Conservation (phyloP, 2,113 vertebrate genomes). For the Oryzias melastigma region DNA sequence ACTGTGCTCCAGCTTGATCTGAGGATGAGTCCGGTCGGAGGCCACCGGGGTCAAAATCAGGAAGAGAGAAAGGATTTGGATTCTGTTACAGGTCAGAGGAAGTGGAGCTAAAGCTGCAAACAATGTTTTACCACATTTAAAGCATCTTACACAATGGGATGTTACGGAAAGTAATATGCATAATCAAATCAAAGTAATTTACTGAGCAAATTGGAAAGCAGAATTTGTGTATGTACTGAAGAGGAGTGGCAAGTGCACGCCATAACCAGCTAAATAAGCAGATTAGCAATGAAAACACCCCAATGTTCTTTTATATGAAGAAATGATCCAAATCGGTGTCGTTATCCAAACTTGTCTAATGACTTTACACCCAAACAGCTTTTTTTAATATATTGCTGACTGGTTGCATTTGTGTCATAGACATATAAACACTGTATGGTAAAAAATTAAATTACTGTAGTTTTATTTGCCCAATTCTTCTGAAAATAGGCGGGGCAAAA, state of each 20-base stretch:
- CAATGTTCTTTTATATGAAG: background rate
- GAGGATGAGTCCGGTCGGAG: slow-evolving; percentile 10
- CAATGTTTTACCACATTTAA: background rate
- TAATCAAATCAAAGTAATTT: background rate
- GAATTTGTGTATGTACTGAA: background rate
- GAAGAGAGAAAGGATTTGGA: background rate
- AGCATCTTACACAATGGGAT: background rate
- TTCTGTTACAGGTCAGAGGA: background rate
- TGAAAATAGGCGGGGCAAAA: too few species aligned
- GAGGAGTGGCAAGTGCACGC: background rate
- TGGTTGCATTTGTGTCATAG: too few species aligned
- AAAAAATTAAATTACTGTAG: too few species aligned
- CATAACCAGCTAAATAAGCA: background rate
- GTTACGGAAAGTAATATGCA: background rate
- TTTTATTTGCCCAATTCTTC: too few species aligned
- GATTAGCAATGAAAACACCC: background rate
- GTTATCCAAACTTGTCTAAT: too few species aligned
- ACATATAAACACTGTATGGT: too few species aligned
- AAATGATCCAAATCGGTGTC: too few species aligned
- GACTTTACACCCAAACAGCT: too few species aligned
- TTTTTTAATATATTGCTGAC: too few species aligned
- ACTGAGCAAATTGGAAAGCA: background rate
- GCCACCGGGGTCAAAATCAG: slow-evolving; percentile 7
- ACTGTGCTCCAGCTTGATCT: slow-evolving; percentile 10
- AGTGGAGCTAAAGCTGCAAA: too few species aligned